These are phyloP conservation scores for Hemicentrotus pulcherrimus DNA, from an alignment of 35 echinoderm and acorn worm genomes.

Conservation along the genomic window DNA sequence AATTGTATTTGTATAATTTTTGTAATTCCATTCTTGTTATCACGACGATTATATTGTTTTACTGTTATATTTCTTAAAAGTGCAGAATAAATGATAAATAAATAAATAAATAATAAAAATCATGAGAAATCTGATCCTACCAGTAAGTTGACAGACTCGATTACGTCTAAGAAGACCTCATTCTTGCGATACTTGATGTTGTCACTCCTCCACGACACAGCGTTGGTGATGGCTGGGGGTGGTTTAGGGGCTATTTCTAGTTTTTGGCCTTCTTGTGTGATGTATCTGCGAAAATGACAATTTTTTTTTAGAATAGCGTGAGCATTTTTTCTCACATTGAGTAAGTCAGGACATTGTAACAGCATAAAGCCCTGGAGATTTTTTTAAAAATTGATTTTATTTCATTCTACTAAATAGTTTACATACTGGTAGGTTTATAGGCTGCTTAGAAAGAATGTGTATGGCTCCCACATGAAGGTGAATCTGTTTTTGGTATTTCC, in stretches of 20 bases:
- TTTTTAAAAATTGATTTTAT: too few species aligned
- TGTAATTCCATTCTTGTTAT: too few species aligned
- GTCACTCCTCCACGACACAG: constrained; percentile 97
- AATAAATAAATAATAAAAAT: too few species aligned
- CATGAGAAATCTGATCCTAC: constrained; percentile 38
- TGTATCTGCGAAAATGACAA: constrained; percentile 66
- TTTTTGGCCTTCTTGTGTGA: constrained; percentile 98
- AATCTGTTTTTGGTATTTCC: too few species aligned
- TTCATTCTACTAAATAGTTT: too few species aligned
- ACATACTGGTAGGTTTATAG: too few species aligned
- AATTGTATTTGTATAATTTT: too few species aligned
- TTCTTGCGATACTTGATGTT: constrained; percentile 91
- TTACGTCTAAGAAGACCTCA: constrained; percentile 97
- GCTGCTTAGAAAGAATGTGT: too few species aligned
- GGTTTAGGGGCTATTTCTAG: constrained; percentile 97
- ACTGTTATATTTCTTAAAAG: too few species aligned
- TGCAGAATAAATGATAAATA: too few species aligned
- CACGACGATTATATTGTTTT: too few species aligned
- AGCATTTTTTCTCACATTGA: not conserved
- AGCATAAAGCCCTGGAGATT: not conserved
- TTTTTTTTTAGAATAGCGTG: not conserved
- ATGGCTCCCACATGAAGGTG: too few species aligned
- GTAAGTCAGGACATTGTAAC: not conserved
- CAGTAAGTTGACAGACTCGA: constrained; percentile 96
- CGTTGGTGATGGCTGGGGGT: constrained; percentile 95